Base-by-base conservation (phyloP, 2,113 vertebrate species). In the Phainopepla nitens region DNA sequence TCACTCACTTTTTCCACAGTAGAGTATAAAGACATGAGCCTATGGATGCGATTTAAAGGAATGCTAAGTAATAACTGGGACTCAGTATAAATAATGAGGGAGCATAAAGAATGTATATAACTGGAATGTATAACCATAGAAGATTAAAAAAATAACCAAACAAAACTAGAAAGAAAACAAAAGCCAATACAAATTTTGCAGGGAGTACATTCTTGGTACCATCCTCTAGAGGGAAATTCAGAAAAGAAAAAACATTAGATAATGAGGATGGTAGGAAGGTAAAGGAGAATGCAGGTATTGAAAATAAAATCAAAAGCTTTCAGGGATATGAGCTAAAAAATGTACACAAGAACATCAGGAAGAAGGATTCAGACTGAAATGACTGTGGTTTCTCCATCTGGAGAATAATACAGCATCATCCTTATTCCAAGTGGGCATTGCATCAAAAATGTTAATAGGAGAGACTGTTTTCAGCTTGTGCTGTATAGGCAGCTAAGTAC, bases 361-460 rank as follows among this genome's bases (percentile, higher is more conserved):
- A 89, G 78, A 78, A 87, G 47, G 77, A 60, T 92, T 93, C 89
- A 49, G 47, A 89, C 27, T 90, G 15, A 92, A 90, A 69, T 66
- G 60, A 87, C 10, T 93, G 42, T 79, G 86, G 89, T 83, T 73
- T 87, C 24, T 58, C 33, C 66, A 8, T 45, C 62, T 96, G 73
- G 53, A 95, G 93, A 96, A 70, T 70, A 93, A 72, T 57, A 73
- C 70, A 96, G 69, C 58, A 75, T 82, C 54, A 21, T 82, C 25
- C 69, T 60, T 50, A 82, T 41, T 95, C 87, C 82, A 95, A 69
- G 79, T 65, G 62, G 80, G 90, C 90, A 85, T 36, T 35, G 31
- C 45, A 73, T 80, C 95, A 97, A 96, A 96, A 95, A 94, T 76
- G 64, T 93, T 87, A 87, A 58, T 56, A 86, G 28, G 31, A 78